phyloP scores from a whole-genome alignment of 2,888 invertebrate species.

The Adela reaumurella region DNA sequence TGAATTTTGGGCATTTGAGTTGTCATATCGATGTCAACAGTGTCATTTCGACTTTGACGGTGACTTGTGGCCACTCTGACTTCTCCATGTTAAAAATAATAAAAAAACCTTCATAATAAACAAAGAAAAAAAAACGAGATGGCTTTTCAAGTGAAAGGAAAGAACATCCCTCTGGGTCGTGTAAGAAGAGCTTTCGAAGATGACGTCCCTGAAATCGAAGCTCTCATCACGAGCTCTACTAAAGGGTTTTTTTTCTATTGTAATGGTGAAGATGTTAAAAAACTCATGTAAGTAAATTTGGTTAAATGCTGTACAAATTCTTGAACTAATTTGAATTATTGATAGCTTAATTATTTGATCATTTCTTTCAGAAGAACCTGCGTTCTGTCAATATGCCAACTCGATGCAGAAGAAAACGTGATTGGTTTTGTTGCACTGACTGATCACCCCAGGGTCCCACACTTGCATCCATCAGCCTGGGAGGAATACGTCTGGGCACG shows the following conservation, averaged over 20 bases:
- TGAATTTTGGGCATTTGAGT: too few species aligned
- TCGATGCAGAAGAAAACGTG: constrained; percentile 25
- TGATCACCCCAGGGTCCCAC: constrained; percentile 54
- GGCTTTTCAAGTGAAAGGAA: too few species aligned
- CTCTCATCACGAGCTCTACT: constrained; percentile 28
- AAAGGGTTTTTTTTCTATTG: constrained; percentile 27
- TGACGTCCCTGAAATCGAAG: constrained; percentile 23
- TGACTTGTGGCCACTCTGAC: too few species aligned
- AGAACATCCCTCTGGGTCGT: constrained; percentile 23
- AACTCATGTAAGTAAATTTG: constrained; percentile 37
- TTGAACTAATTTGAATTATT: too few species aligned
- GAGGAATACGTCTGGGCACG: constrained; percentile 51
- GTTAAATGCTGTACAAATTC: too few species aligned
- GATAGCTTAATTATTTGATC: too few species aligned
- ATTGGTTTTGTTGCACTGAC: constrained; percentile 33
- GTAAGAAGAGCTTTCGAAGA: constrained; percentile 25
- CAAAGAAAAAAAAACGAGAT: too few species aligned
- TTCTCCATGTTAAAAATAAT: too few species aligned
- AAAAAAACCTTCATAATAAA: too few species aligned
- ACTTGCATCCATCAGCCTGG: constrained; percentile 55
- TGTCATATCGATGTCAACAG: too few species aligned
- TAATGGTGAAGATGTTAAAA: constrained; percentile 18
- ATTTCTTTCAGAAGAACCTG: constrained; percentile 32
- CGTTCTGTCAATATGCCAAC: constrained; percentile 43
- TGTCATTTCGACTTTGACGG: too few species aligned